Conservation (phyloP, 1,140 invertebrate species). For the Mactra quadrangularis region DNA sequence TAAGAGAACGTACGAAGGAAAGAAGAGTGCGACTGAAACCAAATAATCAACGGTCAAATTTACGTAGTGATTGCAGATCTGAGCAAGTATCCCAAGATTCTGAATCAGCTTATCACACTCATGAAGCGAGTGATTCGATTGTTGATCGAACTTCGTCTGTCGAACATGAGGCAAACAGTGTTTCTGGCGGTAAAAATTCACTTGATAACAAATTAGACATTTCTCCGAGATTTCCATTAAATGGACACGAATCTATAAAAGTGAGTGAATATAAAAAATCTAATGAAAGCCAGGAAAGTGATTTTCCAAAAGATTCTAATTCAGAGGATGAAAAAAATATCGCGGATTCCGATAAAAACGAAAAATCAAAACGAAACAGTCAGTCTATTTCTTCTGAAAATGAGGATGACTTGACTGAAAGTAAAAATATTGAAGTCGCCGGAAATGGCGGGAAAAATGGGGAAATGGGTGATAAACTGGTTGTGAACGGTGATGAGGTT, state of each 20-base stretch:
- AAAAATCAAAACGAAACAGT: slow-evolving; percentile 51
- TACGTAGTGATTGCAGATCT: slow-evolving; percentile 15
- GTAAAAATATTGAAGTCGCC: background rate
- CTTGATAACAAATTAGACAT: slow-evolving; percentile 21
- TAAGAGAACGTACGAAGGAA: slow-evolving; percentile 52
- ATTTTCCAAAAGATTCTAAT: slow-evolving; percentile 52
- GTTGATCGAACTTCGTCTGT: slow-evolving; percentile 42
- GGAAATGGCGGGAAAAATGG: background rate
- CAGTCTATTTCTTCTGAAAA: slow-evolving; percentile 57
- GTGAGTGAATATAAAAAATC: slow-evolving; percentile 12
- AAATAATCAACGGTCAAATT: slow-evolving; percentile 16
- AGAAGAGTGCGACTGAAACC: slow-evolving; percentile 33
- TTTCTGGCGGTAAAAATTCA: background rate
- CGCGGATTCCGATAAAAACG: background rate
- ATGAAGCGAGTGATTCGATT: slow-evolving; percentile 60
- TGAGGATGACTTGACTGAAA: slow-evolving; percentile 29
- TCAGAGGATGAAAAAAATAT: slow-evolving; percentile 49
- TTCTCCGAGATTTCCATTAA: background rate
- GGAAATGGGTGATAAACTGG: no score
- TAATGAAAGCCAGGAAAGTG: slow-evolving; percentile 59
- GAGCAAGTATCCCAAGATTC: slow-evolving; percentile 57
- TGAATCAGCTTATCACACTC: slow-evolving; percentile 59
- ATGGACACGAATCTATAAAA: background rate
- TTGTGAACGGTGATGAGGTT: no score
- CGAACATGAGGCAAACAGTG: slow-evolving; percentile 35